These are phyloP conservation scores for Calliopum simillimum DNA, from an alignment of 2,888 invertebrate genomes.

Conservation along the genomic window DNA sequence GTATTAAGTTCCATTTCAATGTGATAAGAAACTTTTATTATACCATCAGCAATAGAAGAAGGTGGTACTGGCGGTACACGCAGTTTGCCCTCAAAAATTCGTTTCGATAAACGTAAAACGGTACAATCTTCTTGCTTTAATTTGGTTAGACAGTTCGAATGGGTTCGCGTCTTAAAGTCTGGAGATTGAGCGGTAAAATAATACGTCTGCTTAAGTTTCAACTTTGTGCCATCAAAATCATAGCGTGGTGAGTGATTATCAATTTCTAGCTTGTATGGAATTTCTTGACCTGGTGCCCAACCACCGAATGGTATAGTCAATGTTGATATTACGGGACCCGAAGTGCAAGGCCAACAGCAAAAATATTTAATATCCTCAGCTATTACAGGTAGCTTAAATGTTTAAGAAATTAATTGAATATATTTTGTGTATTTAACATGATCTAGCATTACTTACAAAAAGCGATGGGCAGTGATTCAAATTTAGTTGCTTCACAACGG, in stretches of 20 bases:
- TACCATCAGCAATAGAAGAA: constrained; percentile 43
- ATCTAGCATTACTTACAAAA: constrained; percentile 75
- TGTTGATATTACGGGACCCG: constrained; percentile 49
- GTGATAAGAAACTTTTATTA: constrained; percentile 47
- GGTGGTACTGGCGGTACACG: constrained; percentile 53
- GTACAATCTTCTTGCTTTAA: constrained; percentile 27
- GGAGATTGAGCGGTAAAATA: constrained; percentile 49
- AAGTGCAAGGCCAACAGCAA: constrained; percentile 55
- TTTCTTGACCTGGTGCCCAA: constrained; percentile 78
- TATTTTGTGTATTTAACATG: no score
- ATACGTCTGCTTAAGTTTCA: constrained; percentile 47
- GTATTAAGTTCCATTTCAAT: constrained; percentile 45
- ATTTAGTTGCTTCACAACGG: constrained; percentile 80
- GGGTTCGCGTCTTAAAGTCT: constrained; percentile 32
- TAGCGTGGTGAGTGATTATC: constrained; percentile 75
- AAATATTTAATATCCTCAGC: constrained; percentile 19
- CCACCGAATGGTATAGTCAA: constrained; percentile 73
- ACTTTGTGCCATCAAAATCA: constrained; percentile 41
- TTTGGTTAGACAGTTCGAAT: constrained; percentile 39
- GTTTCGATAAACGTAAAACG: constrained; percentile 48
- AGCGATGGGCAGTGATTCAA: constrained; percentile 78
- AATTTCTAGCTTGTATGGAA: constrained; percentile 74
- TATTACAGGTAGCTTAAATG: constrained; percentile 19
- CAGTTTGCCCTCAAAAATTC: constrained; percentile 46
- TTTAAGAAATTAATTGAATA: constrained; percentile 45